These are phyloP conservation scores for Lophotis ruficrista DNA, from an alignment of 2,113 vertebrate species.

Conservation along the genomic window DNA sequence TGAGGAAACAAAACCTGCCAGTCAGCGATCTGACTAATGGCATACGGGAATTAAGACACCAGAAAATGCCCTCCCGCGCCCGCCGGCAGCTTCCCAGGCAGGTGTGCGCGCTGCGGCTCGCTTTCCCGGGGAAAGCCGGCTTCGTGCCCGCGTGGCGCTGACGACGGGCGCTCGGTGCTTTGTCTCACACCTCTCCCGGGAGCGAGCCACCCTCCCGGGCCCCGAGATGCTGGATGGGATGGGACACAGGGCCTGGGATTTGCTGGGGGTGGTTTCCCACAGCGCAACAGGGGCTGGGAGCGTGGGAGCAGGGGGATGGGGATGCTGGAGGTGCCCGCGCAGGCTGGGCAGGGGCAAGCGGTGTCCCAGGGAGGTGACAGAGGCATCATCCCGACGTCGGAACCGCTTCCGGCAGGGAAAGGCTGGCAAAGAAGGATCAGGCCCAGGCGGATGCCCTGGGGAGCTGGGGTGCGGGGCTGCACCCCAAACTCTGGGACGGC, in stretches of 20 bases:
- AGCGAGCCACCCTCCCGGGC: fast-evolving
- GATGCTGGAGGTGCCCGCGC: neutral
- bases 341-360: neutral
- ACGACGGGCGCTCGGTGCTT: fast-evolving
- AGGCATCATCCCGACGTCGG: fast-evolving
- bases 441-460: fast-evolving
- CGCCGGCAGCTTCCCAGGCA: neutral
- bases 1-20: neutral
- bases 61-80: neutral
- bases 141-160: fast-evolving
- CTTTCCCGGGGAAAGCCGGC: fast-evolving
- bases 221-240: fast-evolving
- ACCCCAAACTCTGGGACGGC: neutral
- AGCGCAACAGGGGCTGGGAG: neutral
- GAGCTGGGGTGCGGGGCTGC: neutral
- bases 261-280: fast-evolving
- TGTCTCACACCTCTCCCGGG: neutral
- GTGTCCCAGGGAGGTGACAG: neutral
- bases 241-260: fast-evolving
- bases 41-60: neutral
- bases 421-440: neutral
- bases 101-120: neutral
- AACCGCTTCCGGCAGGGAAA: neutral
- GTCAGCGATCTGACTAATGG: neutral
- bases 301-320: neutral